These are phyloP conservation scores for Zhengitettix transpicula DNA, from an alignment of 2,888 invertebrate species.

Conservation along the genomic window DNA sequence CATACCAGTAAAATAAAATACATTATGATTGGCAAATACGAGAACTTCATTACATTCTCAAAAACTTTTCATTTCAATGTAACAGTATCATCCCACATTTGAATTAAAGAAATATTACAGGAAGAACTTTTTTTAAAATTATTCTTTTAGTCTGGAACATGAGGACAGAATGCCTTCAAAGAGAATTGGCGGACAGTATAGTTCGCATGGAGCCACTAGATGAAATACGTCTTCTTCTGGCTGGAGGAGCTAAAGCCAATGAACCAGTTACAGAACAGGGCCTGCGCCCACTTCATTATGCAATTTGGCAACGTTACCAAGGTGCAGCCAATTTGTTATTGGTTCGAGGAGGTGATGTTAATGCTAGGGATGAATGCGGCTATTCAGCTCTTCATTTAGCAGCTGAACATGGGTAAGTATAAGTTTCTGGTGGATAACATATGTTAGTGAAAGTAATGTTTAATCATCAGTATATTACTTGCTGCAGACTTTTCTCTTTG, in stretches of 20 bases:
- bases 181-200: conserved; percentile 80
- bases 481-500: conserved; percentile 12
- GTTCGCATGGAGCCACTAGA: conserved; percentile 73
- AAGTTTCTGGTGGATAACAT: neutral
- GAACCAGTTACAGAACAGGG: conserved; percentile 69
- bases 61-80: no score
- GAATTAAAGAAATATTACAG: no score
- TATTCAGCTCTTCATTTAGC: conserved; percentile 81
- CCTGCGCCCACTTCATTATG: conserved; percentile 78
- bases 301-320: conserved; percentile 69
- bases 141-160: conserved; percentile 24
- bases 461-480: neutral
- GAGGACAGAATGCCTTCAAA: conserved; percentile 64
- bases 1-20: no score
- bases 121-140: no score
- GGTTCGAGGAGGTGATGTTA: conserved; percentile 65
- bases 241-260: conserved; percentile 71
- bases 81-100: no score
- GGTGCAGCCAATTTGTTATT: conserved; percentile 67
- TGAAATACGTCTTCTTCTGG: conserved; percentile 69
- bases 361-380: conserved; percentile 75
- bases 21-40: no score
- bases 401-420: conserved; percentile 66
- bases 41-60: no score
- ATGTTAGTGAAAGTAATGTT: neutral